phyloP scores from a whole-genome alignment of 2,888 invertebrate genomes.

The Drosophila setosimentum region DNA sequence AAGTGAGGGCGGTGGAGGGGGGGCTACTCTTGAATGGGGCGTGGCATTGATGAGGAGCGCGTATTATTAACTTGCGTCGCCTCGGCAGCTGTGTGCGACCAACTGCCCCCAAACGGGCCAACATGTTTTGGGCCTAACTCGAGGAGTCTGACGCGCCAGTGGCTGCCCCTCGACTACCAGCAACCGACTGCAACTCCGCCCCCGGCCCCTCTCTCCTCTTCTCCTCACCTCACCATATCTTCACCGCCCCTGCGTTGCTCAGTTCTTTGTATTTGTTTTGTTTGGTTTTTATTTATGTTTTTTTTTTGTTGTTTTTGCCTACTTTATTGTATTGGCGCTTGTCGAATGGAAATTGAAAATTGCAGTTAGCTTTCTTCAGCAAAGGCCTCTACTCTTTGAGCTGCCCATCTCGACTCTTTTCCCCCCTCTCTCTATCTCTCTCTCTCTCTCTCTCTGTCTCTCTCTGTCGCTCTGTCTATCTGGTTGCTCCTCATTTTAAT shows the following conservation, averaged over 20 bases:
- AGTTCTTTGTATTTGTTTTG: constrained; percentile 14
- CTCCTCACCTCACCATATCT: not conserved
- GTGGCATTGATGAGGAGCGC: constrained; percentile 29
- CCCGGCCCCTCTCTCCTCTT: not conserved
- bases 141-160: constrained; percentile 23
- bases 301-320: constrained; percentile 58
- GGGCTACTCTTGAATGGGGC: constrained; percentile 20
- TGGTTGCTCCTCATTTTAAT: constrained; percentile 65
- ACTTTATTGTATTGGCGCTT: constrained; percentile 76
- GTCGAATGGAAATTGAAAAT: constrained; percentile 81
- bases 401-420: not conserved
- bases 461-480: constrained; percentile 13
- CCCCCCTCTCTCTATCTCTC: too few species aligned
- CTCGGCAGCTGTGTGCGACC: constrained; percentile 48
- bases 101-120: constrained; percentile 40
- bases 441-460: not conserved
- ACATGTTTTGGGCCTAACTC: constrained; percentile 77
- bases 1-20: not conserved
- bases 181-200: not conserved
- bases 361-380: constrained; percentile 74
- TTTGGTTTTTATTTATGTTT: constrained; percentile 17
- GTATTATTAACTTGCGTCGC: constrained; percentile 54
- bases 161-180: constrained; percentile 20
- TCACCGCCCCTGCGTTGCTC: constrained; percentile 3
- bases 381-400: not conserved